Evolutionary conservation across 2,888 invertebrate species (phyloP).

Genomic region (Macrophya alboannulata): DNA sequence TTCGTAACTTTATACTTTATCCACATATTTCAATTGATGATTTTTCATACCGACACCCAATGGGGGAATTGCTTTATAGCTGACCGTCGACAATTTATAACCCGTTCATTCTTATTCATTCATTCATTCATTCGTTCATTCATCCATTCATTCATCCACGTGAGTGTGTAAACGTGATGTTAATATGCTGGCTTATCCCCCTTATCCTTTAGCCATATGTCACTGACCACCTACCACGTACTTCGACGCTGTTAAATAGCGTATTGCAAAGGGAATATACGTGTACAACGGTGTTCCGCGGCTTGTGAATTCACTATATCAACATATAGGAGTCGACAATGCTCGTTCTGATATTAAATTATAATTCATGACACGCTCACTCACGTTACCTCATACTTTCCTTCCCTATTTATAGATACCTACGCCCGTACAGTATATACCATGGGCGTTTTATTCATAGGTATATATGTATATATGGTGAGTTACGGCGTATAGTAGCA

Average conservation of each 20-base stretch:
- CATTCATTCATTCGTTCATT: conserved; percentile 19
- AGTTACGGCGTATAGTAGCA: conserved; percentile 57
- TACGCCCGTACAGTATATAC: not conserved
- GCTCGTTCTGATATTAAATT: conserved; percentile 67
- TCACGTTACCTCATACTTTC: conserved; percentile 71
- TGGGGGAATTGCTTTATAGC: too few species aligned
- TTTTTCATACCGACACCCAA: not conserved
- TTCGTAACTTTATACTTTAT: not conserved
- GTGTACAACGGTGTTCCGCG: not conserved
- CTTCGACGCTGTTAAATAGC: conserved; percentile 40
- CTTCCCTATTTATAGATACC: conserved; percentile 72
- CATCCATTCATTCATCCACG: conserved; percentile 3
- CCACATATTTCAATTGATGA: not conserved
- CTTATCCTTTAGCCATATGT: conserved; percentile 73
- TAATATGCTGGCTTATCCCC: conserved; percentile 69
- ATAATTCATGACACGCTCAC: conserved; percentile 70
- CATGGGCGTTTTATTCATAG: conserved; percentile 34
- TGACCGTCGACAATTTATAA: conserved; percentile 64
- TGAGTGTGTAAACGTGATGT: conserved; percentile 72
- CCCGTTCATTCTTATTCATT: conserved; percentile 69
- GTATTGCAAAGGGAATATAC: conserved; percentile 38
- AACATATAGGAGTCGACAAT: conserved; percentile 51
- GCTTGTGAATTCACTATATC: conserved; percentile 48
- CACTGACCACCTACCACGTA: conserved; percentile 75
- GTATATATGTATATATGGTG: not conserved